These are phyloP conservation scores for Strix uralensis DNA, from an alignment of 2,113 vertebrate genomes.

Conservation along the genomic window DNA sequence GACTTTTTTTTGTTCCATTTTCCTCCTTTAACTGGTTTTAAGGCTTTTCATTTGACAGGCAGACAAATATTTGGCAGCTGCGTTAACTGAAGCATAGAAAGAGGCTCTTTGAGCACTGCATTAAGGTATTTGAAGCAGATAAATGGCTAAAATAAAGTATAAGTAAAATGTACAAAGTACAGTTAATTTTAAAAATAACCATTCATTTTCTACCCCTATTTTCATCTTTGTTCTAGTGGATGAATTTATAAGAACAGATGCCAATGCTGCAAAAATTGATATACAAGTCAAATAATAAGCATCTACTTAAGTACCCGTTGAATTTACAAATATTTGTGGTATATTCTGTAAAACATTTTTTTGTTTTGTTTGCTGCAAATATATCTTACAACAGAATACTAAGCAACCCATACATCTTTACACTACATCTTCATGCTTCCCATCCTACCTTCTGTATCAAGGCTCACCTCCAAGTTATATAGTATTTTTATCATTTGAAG, in stretches of 20 bases:
- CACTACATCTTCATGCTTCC: neutral
- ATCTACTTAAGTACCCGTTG: neutral
- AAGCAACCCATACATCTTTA: neutral
- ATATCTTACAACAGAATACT: neutral
- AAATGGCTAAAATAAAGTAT: neutral
- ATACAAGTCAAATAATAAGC: neutral
- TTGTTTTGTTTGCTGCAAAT: neutral
- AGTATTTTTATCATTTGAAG: neutral
- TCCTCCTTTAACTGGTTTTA: slow-evolving; percentile 29
- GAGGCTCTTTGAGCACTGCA: neutral
- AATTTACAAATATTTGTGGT: neutral
- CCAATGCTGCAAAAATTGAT: neutral
- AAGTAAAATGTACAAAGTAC: neutral
- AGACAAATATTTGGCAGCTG: slow-evolving; percentile 52
- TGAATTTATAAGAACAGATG: neutral
- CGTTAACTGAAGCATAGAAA: slow-evolving; percentile 41
- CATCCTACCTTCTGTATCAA: neutral
- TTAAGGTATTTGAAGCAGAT: slow-evolving; percentile 30
- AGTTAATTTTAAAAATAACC: neutral
- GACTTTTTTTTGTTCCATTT: slow-evolving; percentile 13
- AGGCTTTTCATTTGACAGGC: slow-evolving; percentile 29
- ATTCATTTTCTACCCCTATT: neutral
- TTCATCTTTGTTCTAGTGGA: neutral
- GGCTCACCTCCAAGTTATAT: neutral
- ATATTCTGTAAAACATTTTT: neutral